phyloP scores from a whole-genome alignment of 2,888 invertebrate species.

The Melanostoma mellinum region DNA sequence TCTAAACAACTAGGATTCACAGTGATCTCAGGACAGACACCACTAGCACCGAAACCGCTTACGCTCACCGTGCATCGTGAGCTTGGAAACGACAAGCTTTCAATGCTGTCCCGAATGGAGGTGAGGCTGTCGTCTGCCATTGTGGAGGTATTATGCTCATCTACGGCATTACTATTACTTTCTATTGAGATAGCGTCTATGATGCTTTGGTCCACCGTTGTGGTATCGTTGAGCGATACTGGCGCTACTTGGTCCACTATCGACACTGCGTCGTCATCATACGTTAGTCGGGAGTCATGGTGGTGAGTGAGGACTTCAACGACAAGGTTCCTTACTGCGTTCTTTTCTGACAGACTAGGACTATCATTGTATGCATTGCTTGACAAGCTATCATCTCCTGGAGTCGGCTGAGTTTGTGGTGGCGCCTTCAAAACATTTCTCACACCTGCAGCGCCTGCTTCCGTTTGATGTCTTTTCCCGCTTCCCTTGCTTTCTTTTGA shows the following conservation, averaged over 20 bases:
- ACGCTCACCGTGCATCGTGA: slow-evolving; percentile 81
- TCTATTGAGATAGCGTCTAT: slow-evolving; percentile 74
- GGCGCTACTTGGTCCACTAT: slow-evolving; percentile 35
- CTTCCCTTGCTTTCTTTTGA: slow-evolving; percentile 29
- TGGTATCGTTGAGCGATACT: slow-evolving; percentile 41
- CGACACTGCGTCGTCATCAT: slow-evolving; percentile 68
- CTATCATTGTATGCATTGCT: slow-evolving; percentile 77
- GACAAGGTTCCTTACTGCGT: slow-evolving; percentile 76
- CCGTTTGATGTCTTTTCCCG: slow-evolving; percentile 36
- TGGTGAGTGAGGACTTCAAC: slow-evolving; percentile 80
- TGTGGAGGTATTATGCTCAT: slow-evolving; percentile 78
- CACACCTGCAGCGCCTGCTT: slow-evolving; percentile 18
- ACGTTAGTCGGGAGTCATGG: slow-evolving; percentile 56
- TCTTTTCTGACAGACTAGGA: slow-evolving; percentile 77
- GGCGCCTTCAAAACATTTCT: slow-evolving; percentile 25
- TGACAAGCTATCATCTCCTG: slow-evolving; percentile 78
- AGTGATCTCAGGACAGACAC: slow-evolving; percentile 71
- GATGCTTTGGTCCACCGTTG: slow-evolving; percentile 60
- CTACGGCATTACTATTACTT: slow-evolving; percentile 76
- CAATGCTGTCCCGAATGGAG: slow-evolving; percentile 80
- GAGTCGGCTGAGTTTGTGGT: slow-evolving; percentile 18
- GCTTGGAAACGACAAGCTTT: slow-evolving; percentile 81
- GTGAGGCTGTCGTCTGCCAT: slow-evolving; percentile 81
- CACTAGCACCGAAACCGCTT: slow-evolving; percentile 78
- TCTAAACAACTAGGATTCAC: slow-evolving; percentile 74